phyloP scores from a whole-genome alignment of 2,888 invertebrate genomes.

The Meghimatium bilineatum region DNA sequence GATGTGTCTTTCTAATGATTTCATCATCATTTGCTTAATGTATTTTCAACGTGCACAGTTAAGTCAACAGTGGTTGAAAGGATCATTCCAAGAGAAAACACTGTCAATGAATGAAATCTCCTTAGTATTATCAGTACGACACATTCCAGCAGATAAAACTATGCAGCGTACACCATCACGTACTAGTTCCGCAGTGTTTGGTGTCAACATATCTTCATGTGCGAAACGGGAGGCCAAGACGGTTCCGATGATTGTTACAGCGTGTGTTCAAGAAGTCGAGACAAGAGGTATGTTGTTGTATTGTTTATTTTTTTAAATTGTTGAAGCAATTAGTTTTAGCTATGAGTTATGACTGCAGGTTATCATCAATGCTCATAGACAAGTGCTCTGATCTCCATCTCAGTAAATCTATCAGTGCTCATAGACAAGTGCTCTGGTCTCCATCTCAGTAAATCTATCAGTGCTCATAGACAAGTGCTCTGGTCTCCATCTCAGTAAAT shows the following conservation, averaged over 20 bases:
- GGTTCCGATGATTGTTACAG: conserved; percentile 90
- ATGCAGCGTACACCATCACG: conserved; percentile 90
- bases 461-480: too few species aligned
- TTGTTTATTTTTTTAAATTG: too few species aligned
- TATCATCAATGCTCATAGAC: too few species aligned
- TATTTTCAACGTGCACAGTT: conserved; percentile 79
- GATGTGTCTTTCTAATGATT: too few species aligned
- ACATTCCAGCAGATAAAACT: conserved; percentile 90
- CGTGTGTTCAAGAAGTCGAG: conserved; percentile 94
- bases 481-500: too few species aligned
- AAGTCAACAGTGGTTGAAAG: conserved; percentile 88
- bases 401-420: too few species aligned
- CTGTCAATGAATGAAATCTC: conserved; percentile 83
- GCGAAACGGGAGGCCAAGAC: conserved; percentile 70
- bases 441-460: too few species aligned
- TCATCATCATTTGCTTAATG: too few species aligned
- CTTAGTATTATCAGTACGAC: conserved; percentile 85
- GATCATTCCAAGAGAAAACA: conserved; percentile 83
- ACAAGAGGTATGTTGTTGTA: conserved; percentile 57
- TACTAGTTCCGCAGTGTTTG: conserved; percentile 92
- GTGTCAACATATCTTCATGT: conserved; percentile 89
- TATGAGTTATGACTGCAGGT: too few species aligned
- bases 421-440: too few species aligned
- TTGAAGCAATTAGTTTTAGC: too few species aligned
- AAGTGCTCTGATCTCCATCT: too few species aligned